Evolutionary conservation across 2,113 vertebrate genomes (phyloP).

Genomic region (Pollachius pollachius): DNA sequence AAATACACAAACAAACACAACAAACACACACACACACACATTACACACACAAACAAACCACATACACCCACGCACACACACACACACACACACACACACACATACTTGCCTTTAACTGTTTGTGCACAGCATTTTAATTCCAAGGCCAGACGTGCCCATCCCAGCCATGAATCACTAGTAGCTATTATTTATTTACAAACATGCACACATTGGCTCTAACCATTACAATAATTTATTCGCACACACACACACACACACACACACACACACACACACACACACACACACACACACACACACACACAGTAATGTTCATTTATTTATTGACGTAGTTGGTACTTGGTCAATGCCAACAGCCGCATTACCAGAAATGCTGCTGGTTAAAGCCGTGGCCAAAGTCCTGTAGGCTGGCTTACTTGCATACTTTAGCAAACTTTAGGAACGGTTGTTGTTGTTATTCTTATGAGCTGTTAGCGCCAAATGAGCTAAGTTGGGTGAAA

Average conservation of each 20-base stretch:
- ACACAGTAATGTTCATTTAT: slow-evolving; percentile 29
- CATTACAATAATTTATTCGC: slow-evolving; percentile 27
- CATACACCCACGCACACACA: background rate
- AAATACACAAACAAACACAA: too few relatives aligned
- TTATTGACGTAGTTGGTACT: slow-evolving; percentile 31
- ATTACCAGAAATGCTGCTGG: slow-evolving; percentile 14
- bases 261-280: background rate
- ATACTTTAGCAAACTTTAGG: too few relatives aligned
- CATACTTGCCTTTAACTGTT: background rate
- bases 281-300: slow-evolving; percentile 8
- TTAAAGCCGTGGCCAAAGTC: too few relatives aligned
- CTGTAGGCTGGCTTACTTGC: too few relatives aligned
- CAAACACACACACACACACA: too few relatives aligned
- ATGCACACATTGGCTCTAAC: slow-evolving; percentile 7
- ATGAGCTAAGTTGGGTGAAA: too few relatives aligned
- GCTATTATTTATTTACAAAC: slow-evolving; percentile 1
- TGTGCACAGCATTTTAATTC: background rate
- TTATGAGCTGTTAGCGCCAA: background rate
- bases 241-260: slow-evolving; percentile 4
- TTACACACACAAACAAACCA: too few relatives aligned
- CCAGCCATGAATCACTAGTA: background rate
- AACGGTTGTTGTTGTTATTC: background rate
- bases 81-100: slow-evolving; percentile 7
- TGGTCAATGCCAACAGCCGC: slow-evolving; percentile 26
- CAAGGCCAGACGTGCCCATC: background rate